Evolutionary conservation across 2,888 invertebrate species (phyloP).

Genomic region (Gerris lacustris): DNA sequence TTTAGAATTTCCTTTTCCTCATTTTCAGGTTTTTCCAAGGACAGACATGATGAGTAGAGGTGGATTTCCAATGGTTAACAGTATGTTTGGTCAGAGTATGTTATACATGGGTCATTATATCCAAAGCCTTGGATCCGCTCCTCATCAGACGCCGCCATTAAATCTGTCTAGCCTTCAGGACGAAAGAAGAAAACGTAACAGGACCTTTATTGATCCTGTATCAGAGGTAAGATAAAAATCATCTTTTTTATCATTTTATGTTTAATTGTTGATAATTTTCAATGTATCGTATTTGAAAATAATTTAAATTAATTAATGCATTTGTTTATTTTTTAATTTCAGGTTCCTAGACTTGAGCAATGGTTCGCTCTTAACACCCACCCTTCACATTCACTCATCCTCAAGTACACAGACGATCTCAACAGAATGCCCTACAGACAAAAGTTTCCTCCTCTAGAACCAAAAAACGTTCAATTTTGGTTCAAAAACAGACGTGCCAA

Average conservation of each 20-base stretch:
- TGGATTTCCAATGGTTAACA: constrained; percentile 66
- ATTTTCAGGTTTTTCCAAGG: constrained; percentile 8
- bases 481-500: constrained; percentile 98
- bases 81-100: constrained; percentile 78
- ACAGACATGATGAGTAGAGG: constrained; percentile 7
- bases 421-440: constrained; percentile 95
- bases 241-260: background rate
- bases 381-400: constrained; percentile 92
- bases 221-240: constrained; percentile 49
- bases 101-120: constrained; percentile 89
- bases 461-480: constrained; percentile 99
- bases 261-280: background rate
- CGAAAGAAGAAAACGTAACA: constrained; percentile 83
- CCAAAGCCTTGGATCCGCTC: constrained; percentile 48
- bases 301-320: background rate
- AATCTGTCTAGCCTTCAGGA: constrained; percentile 39
- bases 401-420: constrained; percentile 94
- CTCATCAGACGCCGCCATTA: constrained; percentile 25
- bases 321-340: background rate
- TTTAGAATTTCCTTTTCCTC: background rate
- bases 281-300: too few relatives aligned
- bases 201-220: constrained; percentile 98
- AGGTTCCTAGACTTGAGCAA: constrained; percentile 76
- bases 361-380: constrained; percentile 98
- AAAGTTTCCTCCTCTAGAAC: constrained; percentile 95